These are phyloP conservation scores for Nasonia longicornis DNA, from an alignment of 1,140 invertebrate species.

Conservation along the genomic window DNA sequence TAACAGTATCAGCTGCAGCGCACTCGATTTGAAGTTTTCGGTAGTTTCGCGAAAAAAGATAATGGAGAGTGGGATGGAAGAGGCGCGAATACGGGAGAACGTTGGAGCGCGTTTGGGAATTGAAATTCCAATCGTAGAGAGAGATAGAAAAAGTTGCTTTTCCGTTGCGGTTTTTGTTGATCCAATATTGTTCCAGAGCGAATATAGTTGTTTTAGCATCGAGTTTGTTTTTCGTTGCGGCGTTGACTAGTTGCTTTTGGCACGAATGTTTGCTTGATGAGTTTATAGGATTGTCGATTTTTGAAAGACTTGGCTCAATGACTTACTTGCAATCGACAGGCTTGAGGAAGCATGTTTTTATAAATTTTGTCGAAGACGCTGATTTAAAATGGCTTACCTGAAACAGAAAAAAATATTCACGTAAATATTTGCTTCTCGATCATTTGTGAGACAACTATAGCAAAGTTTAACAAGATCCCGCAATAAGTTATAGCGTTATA, in stretches of 20 bases:
- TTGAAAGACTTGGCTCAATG: background rate
- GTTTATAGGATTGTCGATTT: too few relatives aligned
- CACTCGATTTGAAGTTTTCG: background rate
- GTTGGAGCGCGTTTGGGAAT: background rate
- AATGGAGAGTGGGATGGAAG: background rate
- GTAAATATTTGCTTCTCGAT: background rate
- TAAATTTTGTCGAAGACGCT: background rate
- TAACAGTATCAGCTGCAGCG: background rate
- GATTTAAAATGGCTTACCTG: background rate
- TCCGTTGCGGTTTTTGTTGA: background rate
- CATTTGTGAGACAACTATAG: too few relatives aligned
- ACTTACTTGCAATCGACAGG: background rate
- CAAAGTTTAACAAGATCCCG: too few relatives aligned
- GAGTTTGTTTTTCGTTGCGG: background rate
- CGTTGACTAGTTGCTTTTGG: too few relatives aligned
- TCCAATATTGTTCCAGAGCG: background rate
- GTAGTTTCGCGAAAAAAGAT: background rate
- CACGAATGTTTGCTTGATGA: too few relatives aligned
- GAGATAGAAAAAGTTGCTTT: background rate
- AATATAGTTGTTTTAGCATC: background rate
- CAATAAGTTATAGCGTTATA: too few relatives aligned
- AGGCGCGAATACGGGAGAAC: background rate
- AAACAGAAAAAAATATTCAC: constrained; percentile 9
- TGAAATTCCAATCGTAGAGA: background rate
- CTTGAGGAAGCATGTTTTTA: background rate